Conservation (phyloP, 2,797 vertebrate species). For the Gymnothorax reevesii region DNA sequence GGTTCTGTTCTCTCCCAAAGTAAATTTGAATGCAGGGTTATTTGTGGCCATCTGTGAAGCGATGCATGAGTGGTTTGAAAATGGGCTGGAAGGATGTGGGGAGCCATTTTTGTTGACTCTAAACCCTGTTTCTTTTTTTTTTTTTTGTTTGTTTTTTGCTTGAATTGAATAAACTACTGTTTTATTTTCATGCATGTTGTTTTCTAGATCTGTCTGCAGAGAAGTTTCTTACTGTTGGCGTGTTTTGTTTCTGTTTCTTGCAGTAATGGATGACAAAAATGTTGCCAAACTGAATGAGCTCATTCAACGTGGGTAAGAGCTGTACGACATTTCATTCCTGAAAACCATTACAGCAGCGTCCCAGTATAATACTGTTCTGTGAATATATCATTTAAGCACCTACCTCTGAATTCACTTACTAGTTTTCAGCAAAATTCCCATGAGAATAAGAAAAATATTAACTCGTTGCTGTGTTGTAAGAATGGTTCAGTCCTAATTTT, state of each 20-base stretch:
- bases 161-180: neutral
- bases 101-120: neutral
- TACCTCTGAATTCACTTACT: too few relatives aligned
- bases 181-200: slow-evolving; percentile 8
- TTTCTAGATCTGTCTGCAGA: slow-evolving; percentile 1
- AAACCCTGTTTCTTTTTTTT: neutral
- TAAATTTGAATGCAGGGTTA: neutral
- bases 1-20: neutral
- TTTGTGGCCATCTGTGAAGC: neutral
- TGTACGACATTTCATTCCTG: neutral
- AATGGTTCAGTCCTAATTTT: too few relatives aligned
- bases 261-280: slow-evolving; percentile 99
- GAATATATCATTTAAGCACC: too few relatives aligned
- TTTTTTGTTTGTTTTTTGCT: slow-evolving; percentile 28
- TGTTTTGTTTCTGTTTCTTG: neutral
- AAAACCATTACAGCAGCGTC: neutral
- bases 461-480: neutral
- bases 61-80: neutral
- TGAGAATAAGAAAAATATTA: neutral
- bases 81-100: neutral
- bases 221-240: slow-evolving; percentile 18
- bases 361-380: too few relatives aligned
- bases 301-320: slow-evolving; percentile 93
- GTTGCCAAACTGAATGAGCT: slow-evolving; percentile 95
- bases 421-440: too few relatives aligned